Base-by-base conservation (phyloP, 2,797 vertebrate genomes). In the Gallinago solitaria region DNA sequence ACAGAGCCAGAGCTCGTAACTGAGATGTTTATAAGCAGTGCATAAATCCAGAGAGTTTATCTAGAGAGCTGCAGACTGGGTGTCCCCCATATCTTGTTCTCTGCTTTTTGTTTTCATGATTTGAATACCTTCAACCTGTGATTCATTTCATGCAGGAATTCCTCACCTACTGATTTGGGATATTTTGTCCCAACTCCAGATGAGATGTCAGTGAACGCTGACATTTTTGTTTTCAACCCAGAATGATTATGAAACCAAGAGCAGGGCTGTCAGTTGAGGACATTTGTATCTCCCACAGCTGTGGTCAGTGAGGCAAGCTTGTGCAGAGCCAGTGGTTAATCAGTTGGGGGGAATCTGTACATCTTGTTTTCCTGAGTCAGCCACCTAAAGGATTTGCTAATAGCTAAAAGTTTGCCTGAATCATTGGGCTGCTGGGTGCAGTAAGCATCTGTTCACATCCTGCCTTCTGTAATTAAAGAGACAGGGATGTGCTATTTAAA, bases 351-450 rank as follows among this genome's bases (percentile, higher is more conserved):
- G 77, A 94, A 90, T 93, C 56, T 83, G 80, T 77, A 69, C 50
- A 60, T 93, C 48, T 87, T 16, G 89, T 91, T 95, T 90, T 96
- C 53, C 71, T 84, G 96, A 96, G 71, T 97, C 90, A 94, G 93
- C 89, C 71, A 90, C 45, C 57, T 81, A 91, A 94, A 95, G 67
- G 71, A 78, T 84, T 9, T 83, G 87, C 81, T 92, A 83, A 74
- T 59, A 87, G 60, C 68, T 65, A 21, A 75, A 96, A 77, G 69
- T 94, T 94, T 94, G 76, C 33, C 82, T 90, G 86, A 88, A 61
- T 71, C 71, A 71, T 57, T 61, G 86, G 87, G 71, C 93, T 93
- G 30, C 45, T 71, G 88, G 85, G 50, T 95, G 37, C 65, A 65
- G 53, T 95, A 82, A 87, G 81, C 78, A 88, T 93, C 89, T 96